Base-by-base conservation (phyloP, 2,113 vertebrate genomes). In the Scolopax mira region DNA sequence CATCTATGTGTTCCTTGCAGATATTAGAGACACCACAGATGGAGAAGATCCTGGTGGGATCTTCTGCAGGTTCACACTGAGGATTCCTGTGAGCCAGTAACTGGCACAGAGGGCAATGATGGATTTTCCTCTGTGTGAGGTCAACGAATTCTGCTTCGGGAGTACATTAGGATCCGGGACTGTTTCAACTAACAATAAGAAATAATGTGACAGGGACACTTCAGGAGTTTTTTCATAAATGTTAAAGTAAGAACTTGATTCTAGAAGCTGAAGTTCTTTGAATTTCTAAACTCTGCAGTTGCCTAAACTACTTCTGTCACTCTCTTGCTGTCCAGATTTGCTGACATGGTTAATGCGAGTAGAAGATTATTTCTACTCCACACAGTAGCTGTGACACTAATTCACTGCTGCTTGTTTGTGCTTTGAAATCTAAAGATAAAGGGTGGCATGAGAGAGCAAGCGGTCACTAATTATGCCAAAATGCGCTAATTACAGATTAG, bases 401-500 rank as follows among this genome's bases (percentile, higher is more conserved):
- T n/a, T 73, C 66, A 46, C 11, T 37, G 17, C 41, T 86, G 31
- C 30, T 71, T 87, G 23, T 49, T 57, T 77, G 46, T 61, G 37
- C 25, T 90, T 92, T 93, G 73, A 95, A 89, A 89, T 71, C 61
- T 74, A 79, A 88, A 90, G 30, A 83, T 70, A 31, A 70, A 83
- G 10, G 41, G 24, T 31, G 12, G 18, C 55, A 73, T 77, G 23
- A 85, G 33, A 92, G 10, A 84, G 9, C 57, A 90, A 67, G 31
- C 21, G 84, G 21, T 35, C 74, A 42, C 16, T 74, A 86, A 84
- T 84, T 92, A 89, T 42, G 23, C 33, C 57, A 71, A 64, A 5
- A 42, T 13, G 79, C 24, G 25, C 41, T 85, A 77, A 74, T 62
- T 71, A 81, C 30, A 77, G 52, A 90, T 33, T 55, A 81, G 33